Percentiles rank a stretch among this genome's conserved stretches.
These are phyloP conservation scores for Agapornis canus DNA, from an alignment of 2,797 vertebrate species.

Conservation along the genomic window DNA sequence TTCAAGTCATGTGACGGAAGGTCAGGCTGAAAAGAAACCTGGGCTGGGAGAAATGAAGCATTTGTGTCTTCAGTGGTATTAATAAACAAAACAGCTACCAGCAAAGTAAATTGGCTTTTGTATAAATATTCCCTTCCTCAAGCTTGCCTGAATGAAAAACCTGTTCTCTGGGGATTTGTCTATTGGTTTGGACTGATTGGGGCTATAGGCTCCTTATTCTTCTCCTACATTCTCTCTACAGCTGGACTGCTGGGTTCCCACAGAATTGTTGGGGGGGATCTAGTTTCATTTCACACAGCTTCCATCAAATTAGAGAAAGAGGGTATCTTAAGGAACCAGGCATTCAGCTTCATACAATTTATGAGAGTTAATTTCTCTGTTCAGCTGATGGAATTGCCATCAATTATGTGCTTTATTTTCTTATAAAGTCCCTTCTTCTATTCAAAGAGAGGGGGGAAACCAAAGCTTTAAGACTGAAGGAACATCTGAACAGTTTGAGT, in stretches of 20 bases:
- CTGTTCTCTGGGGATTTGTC: constrained; percentile 46
- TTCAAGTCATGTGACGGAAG: constrained; percentile 20
- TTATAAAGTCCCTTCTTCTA: neutral
- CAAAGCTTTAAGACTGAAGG: neutral
- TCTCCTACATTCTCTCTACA: neutral
- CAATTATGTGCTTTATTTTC: neutral
- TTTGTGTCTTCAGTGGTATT: constrained; percentile 51
- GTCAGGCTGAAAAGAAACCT: constrained; percentile 58
- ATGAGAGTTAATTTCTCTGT: neutral
- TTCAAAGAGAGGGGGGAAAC: neutral
- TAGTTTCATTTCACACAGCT: neutral
- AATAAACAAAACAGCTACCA: constrained; percentile 72
- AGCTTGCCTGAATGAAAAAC: constrained; percentile 61
- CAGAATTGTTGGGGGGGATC: neutral
- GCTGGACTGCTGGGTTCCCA: neutral
- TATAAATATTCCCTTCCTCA: constrained; percentile 63
- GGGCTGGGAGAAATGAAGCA: constrained; percentile 51
- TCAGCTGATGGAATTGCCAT: neutral
- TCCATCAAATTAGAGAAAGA: neutral
- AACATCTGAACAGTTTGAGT: neutral
- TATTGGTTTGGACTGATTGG: neutral
- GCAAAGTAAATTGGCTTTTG: constrained; percentile 73
- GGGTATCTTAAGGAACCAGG: neutral
- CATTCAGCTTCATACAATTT: neutral
- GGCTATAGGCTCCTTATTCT: neutral